A percentile compares a stretch with the other conserved stretches of the same genome.
Evolutionary conservation across 2,888 invertebrate genomes (phyloP).

Genomic region (Hipparchia semele): DNA sequence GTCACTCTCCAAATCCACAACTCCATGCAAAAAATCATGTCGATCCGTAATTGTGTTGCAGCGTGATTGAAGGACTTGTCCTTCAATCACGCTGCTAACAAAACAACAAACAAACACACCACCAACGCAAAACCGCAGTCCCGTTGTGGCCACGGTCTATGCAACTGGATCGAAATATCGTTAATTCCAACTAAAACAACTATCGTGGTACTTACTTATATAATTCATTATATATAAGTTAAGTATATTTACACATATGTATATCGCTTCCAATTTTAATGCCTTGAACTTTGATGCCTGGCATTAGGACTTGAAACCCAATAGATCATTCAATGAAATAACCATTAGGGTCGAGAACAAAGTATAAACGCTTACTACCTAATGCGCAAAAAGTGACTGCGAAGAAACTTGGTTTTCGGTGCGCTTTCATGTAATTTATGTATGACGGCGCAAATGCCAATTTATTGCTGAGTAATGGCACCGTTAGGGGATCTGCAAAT

Average conservation of each 20-base stretch:
- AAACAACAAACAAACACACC: no score
- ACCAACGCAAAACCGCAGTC: no score
- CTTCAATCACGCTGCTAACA: no score
- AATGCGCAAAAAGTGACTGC: slow-evolving; percentile 70
- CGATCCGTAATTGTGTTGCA: no score
- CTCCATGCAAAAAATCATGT: no score
- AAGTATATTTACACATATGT: background rate
- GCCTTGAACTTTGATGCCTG: background rate
- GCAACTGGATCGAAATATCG: no score
- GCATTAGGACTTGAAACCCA: slow-evolving; percentile 21
- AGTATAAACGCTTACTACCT: slow-evolving; percentile 44
- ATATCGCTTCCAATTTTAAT: background rate
- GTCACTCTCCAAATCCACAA: no score
- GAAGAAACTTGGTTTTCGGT: slow-evolving; percentile 72
- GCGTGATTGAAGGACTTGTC: no score
- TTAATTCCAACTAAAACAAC: no score
- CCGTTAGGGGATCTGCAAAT: slow-evolving; percentile 82
- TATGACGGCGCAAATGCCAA: slow-evolving; percentile 82
- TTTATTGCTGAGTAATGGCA: slow-evolving; percentile 83
- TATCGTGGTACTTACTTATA: no score
- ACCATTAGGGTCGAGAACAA: slow-evolving; percentile 39
- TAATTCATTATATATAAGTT: background rate
- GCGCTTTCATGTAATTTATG: slow-evolving; percentile 78
- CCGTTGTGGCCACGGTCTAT: no score
- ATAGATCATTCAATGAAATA: slow-evolving; percentile 36